Evolutionary conservation across 2,113 vertebrate species (phyloP), one percentile per base, ranked within the genome.

Genomic region (Hystrix brachyura): DNA sequence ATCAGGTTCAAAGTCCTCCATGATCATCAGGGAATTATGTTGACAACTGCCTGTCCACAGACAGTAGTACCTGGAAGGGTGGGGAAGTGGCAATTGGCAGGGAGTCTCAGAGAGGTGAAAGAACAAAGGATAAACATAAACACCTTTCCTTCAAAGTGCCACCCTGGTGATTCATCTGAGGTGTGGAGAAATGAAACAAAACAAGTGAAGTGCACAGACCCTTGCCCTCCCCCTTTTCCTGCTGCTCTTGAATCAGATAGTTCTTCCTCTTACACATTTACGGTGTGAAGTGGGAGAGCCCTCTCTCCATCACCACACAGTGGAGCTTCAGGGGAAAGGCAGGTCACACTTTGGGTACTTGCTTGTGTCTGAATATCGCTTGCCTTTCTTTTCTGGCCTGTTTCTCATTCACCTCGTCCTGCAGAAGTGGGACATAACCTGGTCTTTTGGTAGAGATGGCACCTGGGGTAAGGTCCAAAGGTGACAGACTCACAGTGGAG

Each of bases 1-100:
- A 7, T 78, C 59, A n/a, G 34, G 53, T 84, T 92, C 91, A 83
- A 48, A 97, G 71, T 94, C 62, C 88, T 85, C 64, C 48, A 1
- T 62, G n/a, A 81, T 79, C 18, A 72, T 14, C 38, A 18, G 32
- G 23, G 51, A n/a, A 53, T 88, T 74, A 29, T 48, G 76, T 43
- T 57, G 43, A 82, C 48, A 92, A 25, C 17, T 14, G n/a, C 32
- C 65, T 55, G 15, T 74, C 93, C 57, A 34, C 29, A 29, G 81
- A 55, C 29, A 62, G 51, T 18, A n/a, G 18, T 88, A 51, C 80
- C 29, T 76, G 12, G 53, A 72, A 5, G 71, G 93, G 34, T n/a
- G 19, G 72, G 43, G 65, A 60, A 71, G 87, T 59, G 74, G 14
- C 59, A 5, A 2, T 19, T 51, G 57, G 62, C 51, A 27, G 80